Percentiles rank a stretch among this genome's conserved stretches.
Evolutionary conservation across 2,888 invertebrate genomes (phyloP).

Genomic region (Biston betularia): DNA sequence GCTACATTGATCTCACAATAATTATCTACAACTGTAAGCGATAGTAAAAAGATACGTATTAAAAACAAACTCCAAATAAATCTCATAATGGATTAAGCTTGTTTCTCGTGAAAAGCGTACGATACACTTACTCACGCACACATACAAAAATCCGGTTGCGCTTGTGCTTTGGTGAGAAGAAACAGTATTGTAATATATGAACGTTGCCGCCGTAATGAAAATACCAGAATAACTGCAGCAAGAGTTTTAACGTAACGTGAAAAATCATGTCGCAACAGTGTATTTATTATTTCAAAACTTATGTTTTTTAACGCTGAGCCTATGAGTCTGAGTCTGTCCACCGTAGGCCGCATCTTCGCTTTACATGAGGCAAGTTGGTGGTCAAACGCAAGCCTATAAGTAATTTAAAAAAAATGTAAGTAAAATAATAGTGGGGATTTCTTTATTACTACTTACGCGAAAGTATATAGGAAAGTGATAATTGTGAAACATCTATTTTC

Average conservation of each 20-base stretch:
- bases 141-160: conserved; percentile 65
- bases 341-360: too few relatives aligned
- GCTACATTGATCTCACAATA: not conserved
- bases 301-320: too few relatives aligned
- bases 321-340: too few relatives aligned
- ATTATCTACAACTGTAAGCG: not conserved
- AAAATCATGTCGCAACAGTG: too few relatives aligned
- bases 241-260: conserved; percentile 38
- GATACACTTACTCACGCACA: conserved; percentile 59
- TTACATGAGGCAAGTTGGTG: too few relatives aligned
- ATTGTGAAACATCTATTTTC: too few relatives aligned
- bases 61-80: conserved; percentile 27
- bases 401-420: too few relatives aligned
- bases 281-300: too few relatives aligned
- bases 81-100: conserved; percentile 53
- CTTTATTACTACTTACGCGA: too few relatives aligned
- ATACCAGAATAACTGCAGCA: conserved; percentile 66
- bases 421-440: too few relatives aligned
- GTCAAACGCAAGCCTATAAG: too few relatives aligned
- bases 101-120: conserved; percentile 49
- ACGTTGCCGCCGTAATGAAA: conserved; percentile 64
- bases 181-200: conserved; percentile 63
- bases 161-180: conserved; percentile 53
- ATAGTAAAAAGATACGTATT: not conserved
- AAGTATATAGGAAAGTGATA: too few relatives aligned